A percentile compares a stretch with the other conserved stretches of the same genome.
Evolutionary conservation across 2,888 invertebrate genomes (phyloP).

Genomic region (Trisateles emortualis): DNA sequence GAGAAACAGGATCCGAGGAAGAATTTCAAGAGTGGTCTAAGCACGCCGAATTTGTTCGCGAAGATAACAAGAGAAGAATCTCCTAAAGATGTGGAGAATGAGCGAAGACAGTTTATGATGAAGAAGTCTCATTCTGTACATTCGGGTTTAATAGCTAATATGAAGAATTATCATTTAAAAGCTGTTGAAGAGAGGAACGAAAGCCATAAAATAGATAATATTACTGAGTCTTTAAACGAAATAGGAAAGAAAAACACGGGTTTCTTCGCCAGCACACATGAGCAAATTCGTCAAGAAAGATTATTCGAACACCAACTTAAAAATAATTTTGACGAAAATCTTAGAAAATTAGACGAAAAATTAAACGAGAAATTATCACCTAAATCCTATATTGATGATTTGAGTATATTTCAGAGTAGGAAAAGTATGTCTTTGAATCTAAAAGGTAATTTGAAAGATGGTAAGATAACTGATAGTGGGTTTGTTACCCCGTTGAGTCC

Average conservation of each 20-base stretch:
- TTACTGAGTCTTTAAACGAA: constrained; percentile 73
- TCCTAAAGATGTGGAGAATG: constrained; percentile 58
- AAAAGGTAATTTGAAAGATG: constrained; percentile 58
- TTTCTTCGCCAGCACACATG: constrained; percentile 90
- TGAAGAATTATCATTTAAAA: constrained; percentile 73
- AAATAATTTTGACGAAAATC: constrained; percentile 79
- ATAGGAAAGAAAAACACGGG: constrained; percentile 68
- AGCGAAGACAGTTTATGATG: constrained; percentile 68
- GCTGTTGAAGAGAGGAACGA: constrained; percentile 78
- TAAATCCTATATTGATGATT: constrained; percentile 67
- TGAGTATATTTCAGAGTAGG: constrained; percentile 68
- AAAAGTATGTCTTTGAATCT: constrained; percentile 77
- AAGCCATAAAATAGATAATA: constrained; percentile 33
- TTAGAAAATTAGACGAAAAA: constrained; percentile 70
- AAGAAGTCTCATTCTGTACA: constrained; percentile 82
- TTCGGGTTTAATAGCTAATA: constrained; percentile 72
- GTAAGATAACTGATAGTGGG: constrained; percentile 85
- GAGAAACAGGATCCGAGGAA: constrained; percentile 72
- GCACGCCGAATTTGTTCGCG: constrained; percentile 78
- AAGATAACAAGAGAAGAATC: constrained; percentile 68
- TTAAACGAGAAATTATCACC: constrained; percentile 67
- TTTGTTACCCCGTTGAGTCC: constrained; percentile 89
- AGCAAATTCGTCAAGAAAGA: constrained; percentile 89
- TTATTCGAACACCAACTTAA: constrained; percentile 81
- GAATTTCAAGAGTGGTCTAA: constrained; percentile 70